These are phyloP conservation scores for Delichon dasypus DNA, from an alignment of 2,797 vertebrate genomes.

Conservation along the genomic window DNA sequence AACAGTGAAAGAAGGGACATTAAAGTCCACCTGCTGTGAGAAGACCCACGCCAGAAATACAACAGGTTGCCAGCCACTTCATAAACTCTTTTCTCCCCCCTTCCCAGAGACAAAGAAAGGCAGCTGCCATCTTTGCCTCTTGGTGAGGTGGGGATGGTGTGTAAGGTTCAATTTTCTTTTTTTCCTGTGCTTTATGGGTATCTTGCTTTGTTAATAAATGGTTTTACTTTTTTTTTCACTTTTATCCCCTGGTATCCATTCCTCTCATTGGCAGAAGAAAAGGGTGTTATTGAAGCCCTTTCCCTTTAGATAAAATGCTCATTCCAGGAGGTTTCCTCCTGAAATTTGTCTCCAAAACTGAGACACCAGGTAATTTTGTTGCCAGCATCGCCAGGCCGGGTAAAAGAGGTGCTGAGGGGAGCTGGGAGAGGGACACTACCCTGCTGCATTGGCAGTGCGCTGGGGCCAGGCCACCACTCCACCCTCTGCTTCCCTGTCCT, in stretches of 20 bases:
- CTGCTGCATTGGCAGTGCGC: too few relatives aligned
- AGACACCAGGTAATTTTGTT: accelerated
- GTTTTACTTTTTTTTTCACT: not conserved
- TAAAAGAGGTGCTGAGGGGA: accelerated
- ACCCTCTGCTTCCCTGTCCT: not conserved
- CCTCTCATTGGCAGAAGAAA: not conserved
- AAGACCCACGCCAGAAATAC: not conserved
- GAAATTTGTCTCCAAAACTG: not conserved
- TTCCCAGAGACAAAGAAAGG: not conserved
- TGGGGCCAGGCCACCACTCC: not conserved
- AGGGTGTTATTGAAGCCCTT: not conserved
- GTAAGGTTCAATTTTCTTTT: not conserved
- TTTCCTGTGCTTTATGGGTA: not conserved
- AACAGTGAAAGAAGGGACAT: not conserved
- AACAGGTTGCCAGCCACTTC: not conserved
- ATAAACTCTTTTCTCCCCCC: not conserved
- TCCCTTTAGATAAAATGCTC: not conserved
- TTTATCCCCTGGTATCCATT: not conserved
- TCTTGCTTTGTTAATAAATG: not conserved
- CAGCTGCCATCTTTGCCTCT: not conserved
- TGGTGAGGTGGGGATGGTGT: not conserved
- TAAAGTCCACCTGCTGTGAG: not conserved
- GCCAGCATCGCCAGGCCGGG: accelerated
- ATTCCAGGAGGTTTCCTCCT: not conserved
- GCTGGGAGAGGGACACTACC: not conserved